Percentiles rank a stretch among this genome's conserved stretches.
Evolutionary conservation across 2,797 vertebrate genomes (phyloP).

Genomic region (Mastacembelus armatus): DNA sequence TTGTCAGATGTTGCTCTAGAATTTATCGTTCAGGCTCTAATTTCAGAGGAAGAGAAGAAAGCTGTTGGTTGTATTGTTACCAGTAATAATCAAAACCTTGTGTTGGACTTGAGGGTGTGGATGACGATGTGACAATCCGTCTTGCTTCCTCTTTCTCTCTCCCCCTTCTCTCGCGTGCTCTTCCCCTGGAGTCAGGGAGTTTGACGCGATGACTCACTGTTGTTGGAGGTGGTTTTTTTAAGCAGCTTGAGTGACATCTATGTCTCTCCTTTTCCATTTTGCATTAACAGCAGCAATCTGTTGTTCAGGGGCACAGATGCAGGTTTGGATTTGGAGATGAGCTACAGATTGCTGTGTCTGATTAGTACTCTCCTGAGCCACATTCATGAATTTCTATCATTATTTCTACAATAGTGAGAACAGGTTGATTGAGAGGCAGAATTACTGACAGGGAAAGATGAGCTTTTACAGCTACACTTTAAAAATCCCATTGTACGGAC

Average conservation of each 20-base stretch:
- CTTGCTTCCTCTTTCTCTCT: conserved; percentile 7
- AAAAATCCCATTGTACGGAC: not conserved
- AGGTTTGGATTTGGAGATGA: conserved; percentile 48
- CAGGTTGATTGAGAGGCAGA: conserved; percentile 30
- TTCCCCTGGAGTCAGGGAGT: conserved; percentile 27
- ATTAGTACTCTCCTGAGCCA: conserved; percentile 42
- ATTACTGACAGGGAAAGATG: conserved; percentile 1
- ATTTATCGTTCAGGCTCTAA: conserved; percentile 6
- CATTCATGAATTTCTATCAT: conserved; percentile 39
- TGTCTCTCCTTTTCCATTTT: conserved; percentile 19
- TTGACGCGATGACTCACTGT: conserved; percentile 58
- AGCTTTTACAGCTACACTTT: conserved; percentile 2
- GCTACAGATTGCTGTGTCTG: conserved; percentile 42
- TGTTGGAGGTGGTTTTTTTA: conserved; percentile 58
- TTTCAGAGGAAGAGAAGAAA: conserved; percentile 22
- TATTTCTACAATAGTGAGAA: conserved; percentile 33
- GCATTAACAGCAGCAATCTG: conserved; percentile 61
- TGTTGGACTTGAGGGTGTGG: conserved; percentile 10
- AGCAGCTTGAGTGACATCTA: conserved; percentile 58
- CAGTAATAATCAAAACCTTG: conserved; percentile 19
- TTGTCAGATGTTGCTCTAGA: conserved; percentile 20
- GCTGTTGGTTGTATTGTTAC: conserved; percentile 17
- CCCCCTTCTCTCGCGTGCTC: not conserved
- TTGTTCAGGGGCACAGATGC: conserved; percentile 55
- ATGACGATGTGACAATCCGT: conserved; percentile 27